Conservation (phyloP, 2,797 vertebrate genomes). For the Cirrhinus molitorella region DNA sequence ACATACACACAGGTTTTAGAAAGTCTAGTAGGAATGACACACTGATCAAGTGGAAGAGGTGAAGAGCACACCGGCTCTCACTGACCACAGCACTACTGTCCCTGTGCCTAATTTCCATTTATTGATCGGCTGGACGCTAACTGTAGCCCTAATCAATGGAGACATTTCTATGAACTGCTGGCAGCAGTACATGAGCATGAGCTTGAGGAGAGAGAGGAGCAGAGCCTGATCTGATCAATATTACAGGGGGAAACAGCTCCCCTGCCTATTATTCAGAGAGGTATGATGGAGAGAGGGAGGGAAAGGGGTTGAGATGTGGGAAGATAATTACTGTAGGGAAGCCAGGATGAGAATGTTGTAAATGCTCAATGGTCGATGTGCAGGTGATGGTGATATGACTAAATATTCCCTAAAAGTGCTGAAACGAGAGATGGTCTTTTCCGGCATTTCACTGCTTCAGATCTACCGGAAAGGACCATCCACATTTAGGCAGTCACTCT, state of each 20-base stretch:
- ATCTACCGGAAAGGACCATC: not conserved
- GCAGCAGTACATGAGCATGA: conserved; percentile 60
- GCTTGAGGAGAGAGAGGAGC: conserved; percentile 35
- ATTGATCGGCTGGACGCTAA: conserved; percentile 69
- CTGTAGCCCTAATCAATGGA: conserved; percentile 75
- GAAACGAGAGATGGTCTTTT: not conserved
- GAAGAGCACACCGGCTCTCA: not conserved
- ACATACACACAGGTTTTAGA: conserved; percentile 21
- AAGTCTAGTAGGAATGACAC: not conserved
- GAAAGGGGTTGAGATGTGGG: conserved; percentile 2
- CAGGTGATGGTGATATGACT: conserved; percentile 12
- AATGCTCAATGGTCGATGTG: conserved; percentile 26
- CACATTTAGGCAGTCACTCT: too few relatives aligned
- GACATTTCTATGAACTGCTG: conserved; percentile 73
- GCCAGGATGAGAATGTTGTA: conserved; percentile 18
- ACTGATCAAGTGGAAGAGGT: not conserved
- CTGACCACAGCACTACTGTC: conserved; percentile 32
- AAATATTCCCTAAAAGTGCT: not conserved
- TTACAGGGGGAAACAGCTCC: conserved; percentile 50
- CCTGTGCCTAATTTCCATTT: conserved; percentile 62
- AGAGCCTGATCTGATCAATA: conserved; percentile 67
- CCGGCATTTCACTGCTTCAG: not conserved
- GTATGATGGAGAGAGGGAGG: conserved; percentile 29
- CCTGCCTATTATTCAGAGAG: conserved; percentile 36
- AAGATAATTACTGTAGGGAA: conserved; percentile 34